These are phyloP conservation scores for Taenaris catops DNA, from an alignment of 2,888 invertebrate species.

Conservation along the genomic window DNA sequence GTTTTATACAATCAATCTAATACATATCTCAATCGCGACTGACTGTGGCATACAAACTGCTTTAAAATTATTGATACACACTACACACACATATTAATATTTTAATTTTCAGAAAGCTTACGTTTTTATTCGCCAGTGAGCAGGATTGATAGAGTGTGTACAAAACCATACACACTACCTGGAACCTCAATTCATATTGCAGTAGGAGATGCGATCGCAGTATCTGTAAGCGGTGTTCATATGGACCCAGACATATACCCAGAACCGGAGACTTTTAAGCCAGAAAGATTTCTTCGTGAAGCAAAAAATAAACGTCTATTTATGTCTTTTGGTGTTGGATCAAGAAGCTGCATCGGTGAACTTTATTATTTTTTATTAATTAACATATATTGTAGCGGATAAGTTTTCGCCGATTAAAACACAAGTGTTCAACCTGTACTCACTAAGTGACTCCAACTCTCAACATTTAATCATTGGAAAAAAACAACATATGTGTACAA, in stretches of 20 bases:
- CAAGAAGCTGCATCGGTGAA: slow-evolving; percentile 73
- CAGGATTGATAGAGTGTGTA: slow-evolving; percentile 73
- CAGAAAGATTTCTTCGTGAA: slow-evolving; percentile 72
- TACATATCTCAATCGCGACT: no score
- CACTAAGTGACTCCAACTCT: no score
- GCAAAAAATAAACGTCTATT: slow-evolving; percentile 70
- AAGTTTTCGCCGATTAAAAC: not conserved
- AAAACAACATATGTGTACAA: no score
- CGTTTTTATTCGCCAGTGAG: slow-evolving; percentile 79
- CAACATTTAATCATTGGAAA: no score
- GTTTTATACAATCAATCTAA: no score
- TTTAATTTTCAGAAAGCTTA: slow-evolving; percentile 70
- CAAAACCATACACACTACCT: slow-evolving; percentile 73
- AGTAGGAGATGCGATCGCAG: slow-evolving; percentile 60
- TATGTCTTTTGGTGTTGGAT: slow-evolving; percentile 76
- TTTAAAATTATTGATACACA: no score
- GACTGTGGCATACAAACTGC: no score
- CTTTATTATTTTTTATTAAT: slow-evolving; percentile 7
- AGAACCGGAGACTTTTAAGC: slow-evolving; percentile 72
- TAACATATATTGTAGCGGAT: not conserved
- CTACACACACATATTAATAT: no score
- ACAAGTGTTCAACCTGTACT: no score
- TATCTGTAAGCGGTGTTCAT: slow-evolving; percentile 73
- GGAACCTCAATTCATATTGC: slow-evolving; percentile 60
- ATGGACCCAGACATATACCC: slow-evolving; percentile 77